Conservation (phyloP, 2,888 invertebrate genomes). For the Mimas tiliae region DNA sequence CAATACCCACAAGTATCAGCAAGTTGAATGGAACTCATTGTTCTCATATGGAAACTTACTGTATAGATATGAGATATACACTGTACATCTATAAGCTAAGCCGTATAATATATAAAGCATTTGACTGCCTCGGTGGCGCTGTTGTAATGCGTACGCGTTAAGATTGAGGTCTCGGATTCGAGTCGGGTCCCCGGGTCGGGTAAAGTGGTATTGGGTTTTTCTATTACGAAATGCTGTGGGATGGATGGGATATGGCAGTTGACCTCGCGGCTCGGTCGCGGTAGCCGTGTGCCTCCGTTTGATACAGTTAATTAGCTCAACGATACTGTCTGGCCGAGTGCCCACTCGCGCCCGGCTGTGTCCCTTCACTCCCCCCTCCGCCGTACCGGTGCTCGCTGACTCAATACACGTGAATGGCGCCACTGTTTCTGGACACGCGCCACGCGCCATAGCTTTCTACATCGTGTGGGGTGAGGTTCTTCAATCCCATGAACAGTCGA, state of each 20-base stretch:
- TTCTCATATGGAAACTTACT: no score
- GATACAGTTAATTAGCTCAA: constrained; percentile 11
- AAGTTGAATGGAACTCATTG: no score
- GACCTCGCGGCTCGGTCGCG: neutral
- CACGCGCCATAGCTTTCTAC: neutral
- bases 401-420: neutral
- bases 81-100: no score
- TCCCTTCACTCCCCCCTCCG: no score
- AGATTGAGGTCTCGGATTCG: no score
- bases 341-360: no score
- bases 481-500: no score
- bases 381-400: neutral
- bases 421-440: neutral
- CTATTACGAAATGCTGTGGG: no score
- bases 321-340: neutral
- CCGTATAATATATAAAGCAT: neutral
- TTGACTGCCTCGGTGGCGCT: neutral
- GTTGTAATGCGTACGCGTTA: no score
- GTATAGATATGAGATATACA: no score
- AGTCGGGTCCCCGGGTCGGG: no score
- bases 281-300: constrained; percentile 7
- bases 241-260: neutral
- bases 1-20: no score
- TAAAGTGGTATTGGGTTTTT: neutral
- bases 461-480: neutral